phyloP scores from a whole-genome alignment of 2,797 vertebrate genomes.

The Sebastolobus alascanus region DNA sequence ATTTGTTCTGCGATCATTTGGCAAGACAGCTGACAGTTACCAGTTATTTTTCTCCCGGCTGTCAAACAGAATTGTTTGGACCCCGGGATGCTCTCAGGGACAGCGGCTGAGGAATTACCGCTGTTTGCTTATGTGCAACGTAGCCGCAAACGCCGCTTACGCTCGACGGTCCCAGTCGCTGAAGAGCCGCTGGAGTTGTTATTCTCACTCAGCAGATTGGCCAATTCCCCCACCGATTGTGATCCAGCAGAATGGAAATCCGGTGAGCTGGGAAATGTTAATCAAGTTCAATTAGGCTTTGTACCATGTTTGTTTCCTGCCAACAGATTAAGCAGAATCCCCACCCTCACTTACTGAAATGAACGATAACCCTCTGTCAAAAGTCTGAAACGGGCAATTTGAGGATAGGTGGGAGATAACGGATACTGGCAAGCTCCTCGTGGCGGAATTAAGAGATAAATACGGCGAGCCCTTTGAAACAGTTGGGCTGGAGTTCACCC shows the following conservation, averaged over 20 bases:
- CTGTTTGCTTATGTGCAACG: slow-evolving; percentile 25
- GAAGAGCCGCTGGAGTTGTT: slow-evolving; percentile 55
- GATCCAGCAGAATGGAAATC: slow-evolving; percentile 70
- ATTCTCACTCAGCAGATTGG: slow-evolving; percentile 71
- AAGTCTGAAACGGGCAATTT: slow-evolving; percentile 65
- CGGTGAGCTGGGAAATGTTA: slow-evolving; percentile 75
- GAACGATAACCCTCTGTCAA: slow-evolving; percentile 71
- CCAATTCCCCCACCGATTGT: slow-evolving; percentile 63
- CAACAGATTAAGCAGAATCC: slow-evolving; percentile 71
- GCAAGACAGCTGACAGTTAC: slow-evolving; percentile 36
- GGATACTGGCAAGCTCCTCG: slow-evolving; percentile 18
- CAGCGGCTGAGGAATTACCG: slow-evolving; percentile 20
- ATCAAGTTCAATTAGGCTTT: slow-evolving; percentile 81
- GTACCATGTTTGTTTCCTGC: slow-evolving; percentile 73
- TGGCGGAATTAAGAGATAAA: slow-evolving; percentile 48
- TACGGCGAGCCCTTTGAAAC: slow-evolving; percentile 45
- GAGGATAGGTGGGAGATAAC: slow-evolving; percentile 59
- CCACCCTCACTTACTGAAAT: slow-evolving; percentile 49
- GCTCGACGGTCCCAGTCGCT: slow-evolving; percentile 25
- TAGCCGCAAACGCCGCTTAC: slow-evolving; percentile 9
- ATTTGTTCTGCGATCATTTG: slow-evolving; percentile 57
- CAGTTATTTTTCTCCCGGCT: slow-evolving; percentile 20
- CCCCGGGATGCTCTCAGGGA: slow-evolving; percentile 3
- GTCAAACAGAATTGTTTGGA: slow-evolving; percentile 34
- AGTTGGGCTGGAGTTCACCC: slow-evolving; percentile 36